Percentiles rank a stretch among this genome's conserved stretches.
phyloP scores from a whole-genome alignment of 2,797 vertebrate species.

The Sebastes nivosus region DNA sequence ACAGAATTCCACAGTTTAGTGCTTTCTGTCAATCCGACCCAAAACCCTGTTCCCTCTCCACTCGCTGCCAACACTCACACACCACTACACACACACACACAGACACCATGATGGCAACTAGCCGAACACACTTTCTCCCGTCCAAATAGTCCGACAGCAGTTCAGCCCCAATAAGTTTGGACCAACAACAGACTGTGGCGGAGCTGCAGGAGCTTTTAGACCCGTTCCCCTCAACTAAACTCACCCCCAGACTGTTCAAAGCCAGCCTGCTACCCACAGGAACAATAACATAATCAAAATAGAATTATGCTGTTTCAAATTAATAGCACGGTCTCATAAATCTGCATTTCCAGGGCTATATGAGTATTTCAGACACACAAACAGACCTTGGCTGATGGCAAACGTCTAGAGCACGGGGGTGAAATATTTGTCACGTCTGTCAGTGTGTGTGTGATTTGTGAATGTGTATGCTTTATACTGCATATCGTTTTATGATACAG shows the following conservation, averaged over 20 bases:
- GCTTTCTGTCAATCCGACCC: conserved; percentile 58
- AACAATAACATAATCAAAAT: conserved; percentile 69
- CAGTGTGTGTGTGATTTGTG: conserved; percentile 43
- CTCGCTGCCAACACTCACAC: conserved; percentile 57
- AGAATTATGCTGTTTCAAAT: conserved; percentile 69
- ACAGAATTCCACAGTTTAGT: conserved; percentile 67
- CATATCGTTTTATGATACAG: conserved; percentile 36
- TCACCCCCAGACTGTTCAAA: conserved; percentile 56
- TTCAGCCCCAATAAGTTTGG: conserved; percentile 46
- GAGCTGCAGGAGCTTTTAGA: conserved; percentile 50
- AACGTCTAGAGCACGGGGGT: conserved; percentile 39
- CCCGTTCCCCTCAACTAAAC: conserved; percentile 29
- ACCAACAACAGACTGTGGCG: conserved; percentile 56
- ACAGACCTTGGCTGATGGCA: conserved; percentile 40
- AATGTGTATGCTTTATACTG: conserved; percentile 34
- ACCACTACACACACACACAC: conserved; percentile 7
- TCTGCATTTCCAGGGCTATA: conserved; percentile 47
- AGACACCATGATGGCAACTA: conserved; percentile 39
- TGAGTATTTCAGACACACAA: conserved; percentile 34
- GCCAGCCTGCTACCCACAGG: conserved; percentile 40
- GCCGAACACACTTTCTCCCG: conserved; percentile 41
- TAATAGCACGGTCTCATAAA: conserved; percentile 59
- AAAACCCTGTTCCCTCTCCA: conserved; percentile 44
- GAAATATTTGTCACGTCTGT: conserved; percentile 59
- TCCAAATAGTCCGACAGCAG: conserved; percentile 51